Percentiles rank a stretch among this genome's conserved stretches.
phyloP scores from a whole-genome alignment of 1,140 invertebrate species.

The Drosophila kepulauana region DNA sequence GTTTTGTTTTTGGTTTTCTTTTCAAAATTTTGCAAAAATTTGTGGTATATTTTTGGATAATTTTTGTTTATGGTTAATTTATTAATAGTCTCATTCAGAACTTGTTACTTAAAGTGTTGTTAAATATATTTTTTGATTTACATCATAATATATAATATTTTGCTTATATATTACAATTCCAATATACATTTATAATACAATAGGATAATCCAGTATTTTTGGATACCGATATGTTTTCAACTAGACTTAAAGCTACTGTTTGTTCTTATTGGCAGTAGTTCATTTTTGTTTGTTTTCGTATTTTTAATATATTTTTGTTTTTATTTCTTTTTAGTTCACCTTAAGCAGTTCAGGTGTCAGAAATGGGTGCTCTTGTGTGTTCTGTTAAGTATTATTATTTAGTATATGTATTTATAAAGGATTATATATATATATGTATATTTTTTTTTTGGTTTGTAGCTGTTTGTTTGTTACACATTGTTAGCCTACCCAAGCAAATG shows the following conservation, averaged over 20 bases:
- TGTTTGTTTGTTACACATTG: constrained; percentile 36
- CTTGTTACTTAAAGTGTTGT: constrained; percentile 83
- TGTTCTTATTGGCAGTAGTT: constrained; percentile 84
- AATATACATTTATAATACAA: constrained; percentile 33
- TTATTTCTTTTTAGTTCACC: background rate
- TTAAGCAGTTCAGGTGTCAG: constrained; percentile 59
- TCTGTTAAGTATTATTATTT: constrained; percentile 57
- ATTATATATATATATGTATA: background rate
- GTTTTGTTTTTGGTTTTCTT: background rate
- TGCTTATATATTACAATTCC: constrained; percentile 67
- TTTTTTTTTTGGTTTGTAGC: constrained; percentile 28
- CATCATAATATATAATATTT: constrained; percentile 54
- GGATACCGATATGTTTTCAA: constrained; percentile 18
- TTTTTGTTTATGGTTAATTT: constrained; percentile 30
- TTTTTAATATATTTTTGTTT: background rate
- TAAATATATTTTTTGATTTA: constrained; percentile 83
- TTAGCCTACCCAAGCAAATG: constrained; percentile 81
- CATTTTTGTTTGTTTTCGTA: background rate
- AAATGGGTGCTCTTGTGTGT: constrained; percentile 80
- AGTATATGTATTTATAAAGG: constrained; percentile 31
- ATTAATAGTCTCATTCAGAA: constrained; percentile 85
- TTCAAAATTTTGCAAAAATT: constrained; percentile 18
- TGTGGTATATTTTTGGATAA: constrained; percentile 23
- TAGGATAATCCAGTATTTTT: constrained; percentile 9
- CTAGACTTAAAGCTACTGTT: constrained; percentile 81